Evolutionary conservation across 2,113 vertebrate genomes (phyloP).

Genomic region (Morone saxatilis): DNA sequence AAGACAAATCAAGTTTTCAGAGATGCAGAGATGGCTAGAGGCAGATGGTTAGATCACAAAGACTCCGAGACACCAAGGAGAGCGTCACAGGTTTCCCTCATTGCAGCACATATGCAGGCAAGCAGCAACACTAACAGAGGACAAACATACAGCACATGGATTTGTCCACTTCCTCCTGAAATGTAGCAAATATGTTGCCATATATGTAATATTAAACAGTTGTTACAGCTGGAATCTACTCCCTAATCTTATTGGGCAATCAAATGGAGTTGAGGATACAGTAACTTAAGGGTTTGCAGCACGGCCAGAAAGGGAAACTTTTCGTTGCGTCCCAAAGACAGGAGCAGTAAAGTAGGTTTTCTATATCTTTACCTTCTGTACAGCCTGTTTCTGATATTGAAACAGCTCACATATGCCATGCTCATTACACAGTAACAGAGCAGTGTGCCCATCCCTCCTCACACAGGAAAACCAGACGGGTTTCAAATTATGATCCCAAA

Average conservation of each 20-base stretch:
- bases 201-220: constrained; percentile 25
- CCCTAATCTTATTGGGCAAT: background rate
- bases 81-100: constrained; percentile 32
- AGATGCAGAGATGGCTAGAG: constrained; percentile 60
- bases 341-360: background rate
- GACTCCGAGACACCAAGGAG: constrained; percentile 22
- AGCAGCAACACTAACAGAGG: constrained; percentile 42
- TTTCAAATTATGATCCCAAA: constrained; percentile 57
- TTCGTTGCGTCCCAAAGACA: background rate
- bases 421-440: constrained; percentile 79
- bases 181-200: constrained; percentile 9
- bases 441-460: constrained; percentile 14
- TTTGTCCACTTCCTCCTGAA: constrained; percentile 21
- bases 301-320: constrained; percentile 7
- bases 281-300: background rate
- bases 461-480: constrained; percentile 20
- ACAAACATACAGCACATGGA: constrained; percentile 23
- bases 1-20: constrained; percentile 52
- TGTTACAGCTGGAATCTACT: constrained; percentile 15
- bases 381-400: constrained; percentile 44
- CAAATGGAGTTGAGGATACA: background rate
- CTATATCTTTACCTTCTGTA: background rate
- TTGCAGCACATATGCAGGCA: constrained; percentile 46
- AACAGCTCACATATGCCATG: constrained; percentile 40
- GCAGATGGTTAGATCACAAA: constrained; percentile 33